Evolutionary conservation across 2,797 vertebrate genomes (phyloP).

Genomic region (Poecilia gillii): DNA sequence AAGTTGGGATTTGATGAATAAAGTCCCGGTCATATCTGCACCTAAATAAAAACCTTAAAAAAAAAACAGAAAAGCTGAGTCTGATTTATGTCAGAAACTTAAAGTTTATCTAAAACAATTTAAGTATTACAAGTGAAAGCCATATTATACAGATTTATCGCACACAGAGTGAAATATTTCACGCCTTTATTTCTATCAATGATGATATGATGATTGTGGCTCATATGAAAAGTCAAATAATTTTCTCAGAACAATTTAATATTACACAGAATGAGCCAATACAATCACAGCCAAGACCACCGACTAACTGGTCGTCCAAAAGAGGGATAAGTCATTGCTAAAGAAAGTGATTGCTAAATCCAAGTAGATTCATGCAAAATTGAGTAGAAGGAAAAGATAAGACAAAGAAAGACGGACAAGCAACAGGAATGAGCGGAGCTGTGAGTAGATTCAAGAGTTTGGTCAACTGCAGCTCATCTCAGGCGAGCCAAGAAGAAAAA

Average conservation of each 20-base stretch:
- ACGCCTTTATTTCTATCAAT: neutral
- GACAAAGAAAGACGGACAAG: neutral
- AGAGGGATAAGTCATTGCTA: neutral
- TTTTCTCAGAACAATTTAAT: neutral
- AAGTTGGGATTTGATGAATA: slow-evolving; percentile 1
- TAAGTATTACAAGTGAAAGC: neutral
- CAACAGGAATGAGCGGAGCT: neutral
- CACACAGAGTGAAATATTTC: neutral
- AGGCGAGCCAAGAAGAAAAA: neutral
- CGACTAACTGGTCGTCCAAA: neutral
- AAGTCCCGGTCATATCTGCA: neutral
- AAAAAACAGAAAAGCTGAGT: neutral
- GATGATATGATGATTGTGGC: neutral
- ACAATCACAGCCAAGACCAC: neutral
- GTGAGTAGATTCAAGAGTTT: neutral
- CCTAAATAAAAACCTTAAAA: neutral
- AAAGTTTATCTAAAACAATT: neutral
- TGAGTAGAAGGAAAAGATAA: neutral
- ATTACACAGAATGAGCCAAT: neutral
- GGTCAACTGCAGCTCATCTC: neutral
- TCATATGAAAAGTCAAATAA: neutral
- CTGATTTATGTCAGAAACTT: slow-evolving; percentile 6
- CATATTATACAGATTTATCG: neutral
- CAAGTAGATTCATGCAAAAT: neutral
- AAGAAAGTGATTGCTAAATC: neutral